These are phyloP conservation scores for Orthosia gothica DNA, from an alignment of 2,888 invertebrate species.

Conservation along the genomic window DNA sequence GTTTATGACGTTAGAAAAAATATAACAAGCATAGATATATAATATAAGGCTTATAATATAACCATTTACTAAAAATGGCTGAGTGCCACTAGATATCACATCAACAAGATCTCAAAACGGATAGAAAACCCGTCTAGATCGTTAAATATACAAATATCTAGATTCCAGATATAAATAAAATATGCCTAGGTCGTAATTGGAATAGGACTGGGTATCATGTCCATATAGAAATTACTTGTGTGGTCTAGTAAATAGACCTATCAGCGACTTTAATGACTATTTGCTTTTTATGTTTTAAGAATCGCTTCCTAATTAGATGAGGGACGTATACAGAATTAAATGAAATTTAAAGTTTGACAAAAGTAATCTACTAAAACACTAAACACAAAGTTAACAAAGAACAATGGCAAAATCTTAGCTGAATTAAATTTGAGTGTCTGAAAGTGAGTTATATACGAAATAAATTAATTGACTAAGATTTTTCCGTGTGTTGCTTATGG, in stretches of 20 bases:
- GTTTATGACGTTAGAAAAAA: background rate
- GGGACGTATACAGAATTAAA: background rate
- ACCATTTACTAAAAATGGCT: conserved; percentile 32
- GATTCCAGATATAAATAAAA: conserved; percentile 34
- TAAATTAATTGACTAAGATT: no score
- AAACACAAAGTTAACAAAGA: no score
- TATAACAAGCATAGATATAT: background rate
- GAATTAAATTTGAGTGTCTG: no score
- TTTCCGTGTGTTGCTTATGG: no score
- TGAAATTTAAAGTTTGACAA: no score
- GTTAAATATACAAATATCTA: conserved; percentile 33
- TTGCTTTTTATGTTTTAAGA: conserved; percentile 9
- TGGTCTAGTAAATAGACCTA: conserved; percentile 24
- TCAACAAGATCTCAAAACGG: conserved; percentile 39
- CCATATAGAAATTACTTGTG: conserved; percentile 33
- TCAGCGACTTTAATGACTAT: background rate
- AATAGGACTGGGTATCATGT: conserved; percentile 6
- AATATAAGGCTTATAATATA: background rate
- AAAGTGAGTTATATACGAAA: no score
- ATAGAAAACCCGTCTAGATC: conserved; percentile 36
- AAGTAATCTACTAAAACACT: no score
- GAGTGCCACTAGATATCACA: conserved; percentile 26
- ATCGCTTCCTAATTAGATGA: conserved; percentile 2
- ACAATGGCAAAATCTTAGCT: no score
- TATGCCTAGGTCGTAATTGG: conserved; percentile 12